phyloP scores from a whole-genome alignment of 2,113 vertebrate species.

The Copsychus sechellarum region DNA sequence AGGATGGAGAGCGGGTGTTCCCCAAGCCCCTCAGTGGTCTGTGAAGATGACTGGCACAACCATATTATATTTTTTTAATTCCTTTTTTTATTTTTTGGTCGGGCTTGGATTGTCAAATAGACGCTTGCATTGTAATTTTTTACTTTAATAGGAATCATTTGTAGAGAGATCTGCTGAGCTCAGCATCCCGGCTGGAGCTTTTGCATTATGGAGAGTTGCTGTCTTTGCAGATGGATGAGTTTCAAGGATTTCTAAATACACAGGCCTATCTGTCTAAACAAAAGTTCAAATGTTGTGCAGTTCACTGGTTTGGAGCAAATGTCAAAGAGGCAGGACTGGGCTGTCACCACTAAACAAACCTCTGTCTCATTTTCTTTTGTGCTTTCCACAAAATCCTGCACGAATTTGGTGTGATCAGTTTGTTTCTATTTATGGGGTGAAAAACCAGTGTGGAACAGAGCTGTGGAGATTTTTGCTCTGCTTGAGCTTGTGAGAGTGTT shows the following conservation, averaged over 20 bases:
- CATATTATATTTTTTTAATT: slow-evolving; percentile 25
- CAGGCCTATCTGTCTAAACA: slow-evolving; percentile 56
- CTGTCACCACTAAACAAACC: slow-evolving; percentile 31
- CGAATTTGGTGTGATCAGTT: neutral
- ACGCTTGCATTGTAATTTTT: slow-evolving; percentile 58
- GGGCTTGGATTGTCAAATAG: slow-evolving; percentile 57
- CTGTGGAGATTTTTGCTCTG: neutral
- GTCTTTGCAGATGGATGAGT: slow-evolving; percentile 64
- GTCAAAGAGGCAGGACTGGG: slow-evolving; percentile 26
- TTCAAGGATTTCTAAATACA: slow-evolving; percentile 66
- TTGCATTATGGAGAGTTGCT: slow-evolving; percentile 56
- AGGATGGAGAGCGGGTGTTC: rapidly evolving
- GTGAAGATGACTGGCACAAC: neutral
- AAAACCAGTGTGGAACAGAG: neutral
- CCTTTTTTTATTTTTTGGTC: neutral
- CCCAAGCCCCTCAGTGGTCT: neutral
- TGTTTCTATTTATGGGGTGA: neutral
- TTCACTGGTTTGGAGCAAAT: slow-evolving; percentile 58
- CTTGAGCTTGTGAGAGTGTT: neutral
- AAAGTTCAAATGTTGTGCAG: slow-evolving; percentile 59
- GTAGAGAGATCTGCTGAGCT: slow-evolving; percentile 60
- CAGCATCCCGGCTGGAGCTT: slow-evolving; percentile 41
- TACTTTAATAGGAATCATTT: slow-evolving; percentile 66
- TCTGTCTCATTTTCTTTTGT: neutral
- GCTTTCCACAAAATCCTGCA: neutral